Base-by-base conservation (phyloP, 2,888 invertebrate species). In the Spilosoma lubricipeda region DNA sequence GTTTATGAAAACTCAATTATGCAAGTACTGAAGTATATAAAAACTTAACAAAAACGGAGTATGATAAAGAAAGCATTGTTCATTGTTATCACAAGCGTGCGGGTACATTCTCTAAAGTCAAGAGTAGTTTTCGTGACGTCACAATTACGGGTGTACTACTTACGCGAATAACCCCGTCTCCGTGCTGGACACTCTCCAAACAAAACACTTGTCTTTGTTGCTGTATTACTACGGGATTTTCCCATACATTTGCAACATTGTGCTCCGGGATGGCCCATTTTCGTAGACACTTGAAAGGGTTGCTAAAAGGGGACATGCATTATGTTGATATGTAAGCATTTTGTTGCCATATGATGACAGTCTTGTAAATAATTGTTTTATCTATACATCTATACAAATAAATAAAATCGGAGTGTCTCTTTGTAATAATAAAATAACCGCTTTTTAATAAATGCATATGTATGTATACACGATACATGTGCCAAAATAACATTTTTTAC, bases 181-280 rank as follows among this genome's bases (percentile, higher is more conserved):
- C 79, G 82, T 83, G 83, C 84, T 83, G 88, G 87, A 87, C 87
- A 89, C 86, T 87, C 86, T 87, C 80, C 82, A 83, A 85, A 88
- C 86, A 86, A 78, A 84, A 86, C 84, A 84, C 80, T 82, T 76
- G 82, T 86, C 89, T 89, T 89, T 89, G 88, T 89, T 85, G 83
- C 74, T 72, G 81, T 85, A 84, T 86, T 85, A 86, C 80, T 74
- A 78, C 77, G 81, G 85, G 78, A 84, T 81, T 87, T 86, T 84
- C 80, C 84, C 83, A 81, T 85, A 83, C 84, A 86, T 88, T 83
- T 78, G 77, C 82, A 77, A 77, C 85, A 90, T 90, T 91, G 90
- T 90, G 42, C 75, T 80, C 80, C 70, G 73, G 30, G 77, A 77
- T 85, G 86, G 80, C 86, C 87, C 85, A 89, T 90, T 90, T 90